These are phyloP conservation scores for Cynaeus angustus DNA, from an alignment of 2,888 invertebrate species.

Conservation along the genomic window DNA sequence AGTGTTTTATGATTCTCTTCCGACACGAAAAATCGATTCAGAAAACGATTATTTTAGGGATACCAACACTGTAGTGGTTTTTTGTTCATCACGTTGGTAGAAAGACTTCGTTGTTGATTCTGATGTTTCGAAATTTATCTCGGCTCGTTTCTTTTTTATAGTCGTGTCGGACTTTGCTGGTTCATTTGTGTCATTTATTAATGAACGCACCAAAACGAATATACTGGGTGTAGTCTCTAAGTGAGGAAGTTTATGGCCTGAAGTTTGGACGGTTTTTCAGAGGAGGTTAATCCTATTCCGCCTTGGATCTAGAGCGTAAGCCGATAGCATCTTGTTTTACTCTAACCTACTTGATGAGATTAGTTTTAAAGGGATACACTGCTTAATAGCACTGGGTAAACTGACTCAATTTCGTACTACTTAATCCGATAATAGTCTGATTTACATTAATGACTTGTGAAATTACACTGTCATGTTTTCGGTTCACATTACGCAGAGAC, in stretches of 20 bases:
- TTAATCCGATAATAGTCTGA: slow-evolving; percentile 50
- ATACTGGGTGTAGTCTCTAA: too few species aligned
- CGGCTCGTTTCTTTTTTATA: background rate
- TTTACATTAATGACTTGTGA: slow-evolving; percentile 49
- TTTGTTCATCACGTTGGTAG: background rate
- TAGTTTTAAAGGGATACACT: slow-evolving; percentile 48
- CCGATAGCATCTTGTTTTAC: slow-evolving; percentile 49
- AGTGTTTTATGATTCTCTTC: slow-evolving; percentile 1
- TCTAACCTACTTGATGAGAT: slow-evolving; percentile 42
- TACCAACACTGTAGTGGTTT: background rate
- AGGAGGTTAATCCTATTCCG: slow-evolving; percentile 37
- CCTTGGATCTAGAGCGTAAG: slow-evolving; percentile 24
- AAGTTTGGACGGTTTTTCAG: too few species aligned
- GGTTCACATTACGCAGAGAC: slow-evolving; percentile 22
- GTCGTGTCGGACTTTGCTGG: too few species aligned
- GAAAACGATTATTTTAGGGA: too few species aligned
- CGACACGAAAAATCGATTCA: too few species aligned
- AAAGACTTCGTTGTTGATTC: background rate
- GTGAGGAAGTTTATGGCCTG: too few species aligned
- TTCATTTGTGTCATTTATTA: too few species aligned
- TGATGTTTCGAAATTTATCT: slow-evolving; percentile 8
- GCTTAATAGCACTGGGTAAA: slow-evolving; percentile 44
- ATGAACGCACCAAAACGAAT: too few species aligned
- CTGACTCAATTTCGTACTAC: slow-evolving; percentile 46
- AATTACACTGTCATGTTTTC: slow-evolving; percentile 44